Evolutionary conservation across 2,888 invertebrate species (phyloP), one percentile per base, ranked within the genome.

Genomic region (Trichopoda pennipes): DNA sequence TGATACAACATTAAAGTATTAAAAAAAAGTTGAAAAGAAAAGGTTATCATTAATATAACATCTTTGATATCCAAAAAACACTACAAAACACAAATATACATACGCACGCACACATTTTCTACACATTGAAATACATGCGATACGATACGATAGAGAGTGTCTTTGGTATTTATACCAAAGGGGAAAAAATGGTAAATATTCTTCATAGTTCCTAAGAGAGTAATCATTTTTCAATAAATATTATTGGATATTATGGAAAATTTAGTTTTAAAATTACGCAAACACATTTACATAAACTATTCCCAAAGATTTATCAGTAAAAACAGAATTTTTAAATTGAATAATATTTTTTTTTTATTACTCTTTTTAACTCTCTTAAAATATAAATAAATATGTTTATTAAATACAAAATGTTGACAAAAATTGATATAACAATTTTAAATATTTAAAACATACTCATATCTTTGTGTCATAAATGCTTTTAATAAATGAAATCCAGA

Each of bases 151-250:
- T 12, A 3, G n/a, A 49, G 38, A 3, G n/a, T 38, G 38, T 44
- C 14, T 58, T 12, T 19, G 44, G 17, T 38, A 66, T 56, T 42
- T 23, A 14, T 38, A 19, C 12, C 17, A 17, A 17, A 9, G 47
- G 53, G 8, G 51, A 38, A 44, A 73, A 60, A 32, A 79, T 68
- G 61, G 75, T 72, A 79, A 79, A 76, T 58, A 16, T 66, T 82
- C 32, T 64, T 75, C 72, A 76, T 72, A 70, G 72, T 82, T 70
- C 79, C 82, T 53, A 44, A 38, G 82, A 75, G 82, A 68, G 75
- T 76, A 79, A 82, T 82, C 75, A 82, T 72, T 82, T 82, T 82
- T 82, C 82, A 82, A 82, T 82, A 82, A 82, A 72, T 68, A 72
- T 79, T 76, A 79, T 74, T 61, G 68, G 19, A 60, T 74, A 75